A percentile compares a stretch with the other conserved stretches of the same genome.
These are phyloP conservation scores for Palythoa grandiflora DNA, from an alignment of 92 coral and sea anemone species.

Conservation along the genomic window DNA sequence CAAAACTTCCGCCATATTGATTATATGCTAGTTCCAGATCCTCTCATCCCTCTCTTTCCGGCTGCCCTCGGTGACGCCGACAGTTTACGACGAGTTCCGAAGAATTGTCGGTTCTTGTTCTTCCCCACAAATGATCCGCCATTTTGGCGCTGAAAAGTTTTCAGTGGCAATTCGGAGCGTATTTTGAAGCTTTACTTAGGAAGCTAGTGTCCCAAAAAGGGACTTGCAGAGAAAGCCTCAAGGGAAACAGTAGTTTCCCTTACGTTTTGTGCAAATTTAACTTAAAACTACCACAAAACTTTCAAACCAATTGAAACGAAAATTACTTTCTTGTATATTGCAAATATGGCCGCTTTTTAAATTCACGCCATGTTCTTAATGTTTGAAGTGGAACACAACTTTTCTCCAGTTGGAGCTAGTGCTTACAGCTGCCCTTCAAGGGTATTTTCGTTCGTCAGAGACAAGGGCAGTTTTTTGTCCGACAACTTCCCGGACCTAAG, in stretches of 20 bases:
- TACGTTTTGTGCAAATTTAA: slow-evolving; percentile 62
- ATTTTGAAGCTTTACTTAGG: slow-evolving; percentile 29
- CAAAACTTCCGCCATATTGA: slow-evolving; percentile 35
- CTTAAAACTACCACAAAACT: slow-evolving; percentile 32
- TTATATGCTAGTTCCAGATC: slow-evolving; percentile 25
- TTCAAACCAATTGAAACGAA: slow-evolving; percentile 47
- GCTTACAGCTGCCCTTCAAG: slow-evolving; percentile 61
- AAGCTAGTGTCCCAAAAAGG: slow-evolving; percentile 80
- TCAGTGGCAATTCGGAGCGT: slow-evolving; percentile 63
- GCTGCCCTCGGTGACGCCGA: slow-evolving; percentile 7
- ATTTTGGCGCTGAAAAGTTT: slow-evolving; percentile 82
- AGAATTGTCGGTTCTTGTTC: neutral
- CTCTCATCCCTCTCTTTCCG: neutral
- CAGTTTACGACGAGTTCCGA: slow-evolving; percentile 29
- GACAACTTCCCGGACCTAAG: slow-evolving; percentile 18
- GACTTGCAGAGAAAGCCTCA: slow-evolving; percentile 52
- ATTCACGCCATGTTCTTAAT: slow-evolving; percentile 84
- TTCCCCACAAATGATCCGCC: slow-evolving; percentile 50
- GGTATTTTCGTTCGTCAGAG: slow-evolving; percentile 41
- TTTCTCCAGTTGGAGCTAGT: slow-evolving; percentile 91
- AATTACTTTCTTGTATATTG: slow-evolving; percentile 40
- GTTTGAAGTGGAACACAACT: slow-evolving; percentile 69
- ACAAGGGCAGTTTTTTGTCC: slow-evolving; percentile 33
- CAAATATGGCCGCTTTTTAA: slow-evolving; percentile 81
- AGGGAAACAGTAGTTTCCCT: slow-evolving; percentile 89